phyloP scores from a whole-genome alignment of 2,888 invertebrate genomes.

The Troides helena region DNA sequence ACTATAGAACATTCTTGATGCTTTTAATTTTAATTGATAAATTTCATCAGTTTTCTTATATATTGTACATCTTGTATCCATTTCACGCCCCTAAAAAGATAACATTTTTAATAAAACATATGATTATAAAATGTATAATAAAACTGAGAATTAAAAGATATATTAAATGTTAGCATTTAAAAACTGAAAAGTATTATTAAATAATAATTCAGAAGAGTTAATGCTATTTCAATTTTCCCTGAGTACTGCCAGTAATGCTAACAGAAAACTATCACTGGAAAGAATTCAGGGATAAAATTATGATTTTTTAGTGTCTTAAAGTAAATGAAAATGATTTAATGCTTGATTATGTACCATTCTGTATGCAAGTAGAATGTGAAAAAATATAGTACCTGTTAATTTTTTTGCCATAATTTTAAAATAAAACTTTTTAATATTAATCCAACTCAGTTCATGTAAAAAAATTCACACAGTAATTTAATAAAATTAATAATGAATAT shows the following conservation, averaged over 20 bases:
- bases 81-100: conserved; percentile 87
- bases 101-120: not conserved
- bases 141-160: conserved; percentile 6
- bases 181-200: conserved; percentile 46
- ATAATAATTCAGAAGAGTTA: conserved; percentile 45
- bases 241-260: conserved; percentile 40
- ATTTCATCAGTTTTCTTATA: conserved; percentile 99
- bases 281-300: conserved; percentile 41
- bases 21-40: conserved; percentile 98
- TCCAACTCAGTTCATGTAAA: too few species aligned
- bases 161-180: conserved; percentile 48
- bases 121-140: conserved; percentile 9
- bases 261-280: conserved; percentile 37
- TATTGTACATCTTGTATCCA: conserved; percentile 96
- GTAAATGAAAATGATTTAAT: not conserved
- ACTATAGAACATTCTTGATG: conserved; percentile 94
- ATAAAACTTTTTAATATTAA: too few species aligned
- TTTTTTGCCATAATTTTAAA: too few species aligned
- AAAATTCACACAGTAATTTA: too few species aligned
- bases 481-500: not conserved
- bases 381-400: not conserved
- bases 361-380: not conserved
- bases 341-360: not conserved
- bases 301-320: not conserved
- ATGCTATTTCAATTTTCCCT: conserved; percentile 52